phyloP scores from a whole-genome alignment of 2,797 vertebrate genomes.

The Pseudotriccus pelzelni region DNA sequence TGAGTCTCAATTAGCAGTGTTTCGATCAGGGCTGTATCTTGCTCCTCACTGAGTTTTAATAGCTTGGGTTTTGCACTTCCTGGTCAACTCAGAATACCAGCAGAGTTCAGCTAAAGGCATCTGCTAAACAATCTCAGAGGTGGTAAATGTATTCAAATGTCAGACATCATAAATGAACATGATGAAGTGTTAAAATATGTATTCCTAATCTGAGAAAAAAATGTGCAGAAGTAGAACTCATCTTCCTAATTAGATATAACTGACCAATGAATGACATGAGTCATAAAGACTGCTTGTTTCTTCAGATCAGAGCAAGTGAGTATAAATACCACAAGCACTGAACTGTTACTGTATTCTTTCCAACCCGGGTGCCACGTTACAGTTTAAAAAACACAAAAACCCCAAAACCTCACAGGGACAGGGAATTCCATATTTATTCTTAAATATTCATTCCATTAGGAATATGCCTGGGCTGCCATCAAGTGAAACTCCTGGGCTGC shows the following conservation, averaged over 20 bases:
- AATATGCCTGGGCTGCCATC: background rate
- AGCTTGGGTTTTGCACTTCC: background rate
- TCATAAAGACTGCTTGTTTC: background rate
- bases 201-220: background rate
- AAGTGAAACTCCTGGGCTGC: background rate
- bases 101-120: background rate
- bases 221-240: background rate
- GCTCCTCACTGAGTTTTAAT: background rate
- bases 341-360: background rate
- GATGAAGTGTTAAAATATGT: background rate
- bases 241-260: background rate
- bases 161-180: background rate
- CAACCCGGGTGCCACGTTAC: background rate
- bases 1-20: background rate
- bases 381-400: background rate
- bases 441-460: background rate
- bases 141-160: background rate
- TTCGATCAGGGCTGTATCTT: background rate
- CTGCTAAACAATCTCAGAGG: background rate
- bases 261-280: background rate
- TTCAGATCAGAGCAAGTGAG: background rate
- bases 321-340: background rate
- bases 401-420: background rate
- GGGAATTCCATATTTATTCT: background rate
- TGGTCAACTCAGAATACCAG: background rate